A percentile compares a stretch with the other conserved stretches of the same genome.
Evolutionary conservation across 2,797 vertebrate species (phyloP).

Genomic region (Acrossocheilus wenchowensis): DNA sequence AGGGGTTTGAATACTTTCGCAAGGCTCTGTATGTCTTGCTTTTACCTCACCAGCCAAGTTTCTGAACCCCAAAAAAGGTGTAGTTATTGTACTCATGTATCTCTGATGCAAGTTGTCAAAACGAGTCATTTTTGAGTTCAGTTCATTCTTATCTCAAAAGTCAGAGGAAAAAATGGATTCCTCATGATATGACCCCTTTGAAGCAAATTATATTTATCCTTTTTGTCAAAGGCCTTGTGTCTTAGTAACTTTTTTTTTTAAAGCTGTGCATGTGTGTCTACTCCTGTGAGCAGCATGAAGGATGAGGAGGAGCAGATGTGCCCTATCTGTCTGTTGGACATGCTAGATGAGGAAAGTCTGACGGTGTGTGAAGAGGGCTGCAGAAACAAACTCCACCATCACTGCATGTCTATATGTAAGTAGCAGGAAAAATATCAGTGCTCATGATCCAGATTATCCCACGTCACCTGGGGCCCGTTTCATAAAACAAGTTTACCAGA

Average conservation of each 20-base stretch:
- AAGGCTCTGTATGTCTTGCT: background rate
- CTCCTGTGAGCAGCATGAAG: slow-evolving; percentile 77
- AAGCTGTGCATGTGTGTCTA: slow-evolving; percentile 5
- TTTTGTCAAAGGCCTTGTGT: background rate
- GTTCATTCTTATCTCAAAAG: background rate
- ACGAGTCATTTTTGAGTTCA: background rate
- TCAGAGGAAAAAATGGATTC: background rate
- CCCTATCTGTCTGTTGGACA: slow-evolving; percentile 89
- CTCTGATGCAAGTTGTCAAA: background rate
- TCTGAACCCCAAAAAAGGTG: background rate
- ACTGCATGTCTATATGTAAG: slow-evolving; percentile 95
- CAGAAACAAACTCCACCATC: slow-evolving; percentile 90
- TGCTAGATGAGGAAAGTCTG: slow-evolving; percentile 90
- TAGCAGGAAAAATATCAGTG: slow-evolving; percentile 38
- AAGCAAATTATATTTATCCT: background rate
- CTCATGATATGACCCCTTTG: background rate
- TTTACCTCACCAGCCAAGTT: background rate
- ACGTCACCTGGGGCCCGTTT: background rate
- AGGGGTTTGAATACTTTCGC: no score
- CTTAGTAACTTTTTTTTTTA: background rate
- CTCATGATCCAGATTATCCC: background rate
- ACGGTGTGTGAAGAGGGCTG: slow-evolving; percentile 91
- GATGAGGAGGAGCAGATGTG: slow-evolving; percentile 94
- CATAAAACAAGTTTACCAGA: no score
- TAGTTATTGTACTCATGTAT: background rate